Evolutionary conservation across 1,140 invertebrate species (phyloP), one percentile per base, ranked within the genome.

Genomic region (Caenorhabditis briggsae): DNA sequence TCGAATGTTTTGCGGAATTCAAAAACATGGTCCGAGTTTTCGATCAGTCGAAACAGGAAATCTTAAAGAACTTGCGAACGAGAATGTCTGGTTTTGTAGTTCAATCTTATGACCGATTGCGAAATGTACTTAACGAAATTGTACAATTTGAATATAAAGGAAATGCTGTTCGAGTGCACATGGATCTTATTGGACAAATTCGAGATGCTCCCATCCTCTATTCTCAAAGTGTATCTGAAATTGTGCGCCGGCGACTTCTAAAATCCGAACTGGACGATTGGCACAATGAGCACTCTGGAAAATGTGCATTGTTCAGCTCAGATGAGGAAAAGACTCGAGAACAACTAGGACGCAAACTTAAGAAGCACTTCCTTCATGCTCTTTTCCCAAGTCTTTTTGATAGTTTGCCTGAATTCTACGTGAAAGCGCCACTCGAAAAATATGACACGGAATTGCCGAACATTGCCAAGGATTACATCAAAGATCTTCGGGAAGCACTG

Each of bases 11-110:
- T 23, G 43, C 11, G 2, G 46, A 78, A 23, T 78, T 78, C 23
- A 46, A 46, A 11, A 78, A 78, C 14, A 78, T 78, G 70, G 70
- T 78, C 20, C 12, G 46, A 48, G 46, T 78, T 46, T 78, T 78
- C 41, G 70, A 78, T n/a, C 70, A 78, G 11, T 78, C 70, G n/a
- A 78, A 78, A 50, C 70, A 78, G n/a, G 70, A 78, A 78, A 78
- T 78, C 23, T n/a, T 78, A 0, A 50, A 23, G 23, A 78, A 78
- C 25, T 14, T 78, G 43, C 70, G 70, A 23, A 78, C 70, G 11
- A 50, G 70, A 78, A 78, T 78, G 70, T 78, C 70, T 50, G 70
- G 70, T 25, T 78, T 78, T 78, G 70, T 78, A 6, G 70, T 78
- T 0, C 70, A 78, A 23, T 46, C 43, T 11, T 78, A 78, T 46